Conservation (phyloP, 2,113 vertebrate species). For the Scalopus aquaticus region DNA sequence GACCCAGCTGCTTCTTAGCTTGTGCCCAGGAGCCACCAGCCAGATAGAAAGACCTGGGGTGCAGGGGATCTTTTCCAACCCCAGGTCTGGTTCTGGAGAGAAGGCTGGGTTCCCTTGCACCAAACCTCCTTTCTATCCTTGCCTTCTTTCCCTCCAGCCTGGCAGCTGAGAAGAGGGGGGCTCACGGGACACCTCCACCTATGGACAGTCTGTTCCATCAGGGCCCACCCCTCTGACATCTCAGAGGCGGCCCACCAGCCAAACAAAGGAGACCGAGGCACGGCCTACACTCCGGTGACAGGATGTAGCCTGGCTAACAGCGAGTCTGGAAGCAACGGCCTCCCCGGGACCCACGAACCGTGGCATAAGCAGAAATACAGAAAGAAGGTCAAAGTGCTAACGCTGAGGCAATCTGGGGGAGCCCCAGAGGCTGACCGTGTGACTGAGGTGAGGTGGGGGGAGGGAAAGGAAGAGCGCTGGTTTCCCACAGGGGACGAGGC, state of each 20-base stretch:
- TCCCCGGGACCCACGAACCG: not conserved
- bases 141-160: not conserved
- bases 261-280: not conserved
- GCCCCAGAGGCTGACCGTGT: not conserved
- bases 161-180: not conserved
- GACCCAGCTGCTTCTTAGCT: not conserved
- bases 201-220: not conserved
- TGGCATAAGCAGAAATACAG: not conserved
- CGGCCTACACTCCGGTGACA: accelerated
- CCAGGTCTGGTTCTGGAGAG: not conserved
- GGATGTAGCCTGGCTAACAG: not conserved
- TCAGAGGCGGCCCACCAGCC: not conserved
- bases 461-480: not conserved
- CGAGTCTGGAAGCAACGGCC: not conserved
- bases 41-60: not conserved
- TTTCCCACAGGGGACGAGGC: not conserved
- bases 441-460: not conserved
- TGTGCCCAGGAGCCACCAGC: not conserved
- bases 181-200: not conserved
- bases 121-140: not conserved
- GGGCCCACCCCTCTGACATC: not conserved
- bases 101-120: not conserved
- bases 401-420: not conserved
- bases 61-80: not conserved
- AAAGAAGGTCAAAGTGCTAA: not conserved